These are phyloP conservation scores for Morpho helenor DNA, from an alignment of 2,888 invertebrate species.

Conservation along the genomic window DNA sequence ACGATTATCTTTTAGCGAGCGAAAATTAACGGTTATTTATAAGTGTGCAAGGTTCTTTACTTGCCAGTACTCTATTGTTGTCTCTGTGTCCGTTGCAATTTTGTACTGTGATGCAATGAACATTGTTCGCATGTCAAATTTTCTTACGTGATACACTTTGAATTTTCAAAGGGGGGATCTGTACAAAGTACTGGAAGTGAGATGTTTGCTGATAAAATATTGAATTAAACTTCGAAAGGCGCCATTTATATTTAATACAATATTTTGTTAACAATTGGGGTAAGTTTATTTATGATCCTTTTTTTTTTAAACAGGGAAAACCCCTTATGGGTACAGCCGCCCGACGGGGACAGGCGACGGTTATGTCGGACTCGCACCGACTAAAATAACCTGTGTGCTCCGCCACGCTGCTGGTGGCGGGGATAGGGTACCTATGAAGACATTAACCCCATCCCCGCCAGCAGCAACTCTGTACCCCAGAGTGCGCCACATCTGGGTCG, in stretches of 20 bases:
- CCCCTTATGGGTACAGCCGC: too few species aligned
- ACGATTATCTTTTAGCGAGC: too few species aligned
- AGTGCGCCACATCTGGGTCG: too few species aligned
- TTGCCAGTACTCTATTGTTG: constrained; percentile 1
- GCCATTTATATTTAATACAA: neutral
- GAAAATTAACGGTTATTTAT: neutral
- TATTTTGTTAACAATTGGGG: neutral
- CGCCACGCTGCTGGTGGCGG: too few species aligned
- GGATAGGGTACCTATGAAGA: too few species aligned
- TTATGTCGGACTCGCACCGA: too few species aligned
- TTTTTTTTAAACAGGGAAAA: too few species aligned
- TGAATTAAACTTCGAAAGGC: neutral
- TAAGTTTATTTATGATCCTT: too few species aligned
- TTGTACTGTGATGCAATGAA: neutral
- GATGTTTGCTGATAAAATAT: constrained; percentile 22
- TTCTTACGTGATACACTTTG: constrained; percentile 28
- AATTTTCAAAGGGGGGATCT: constrained; percentile 16
- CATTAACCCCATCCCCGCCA: too few species aligned
- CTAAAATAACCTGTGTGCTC: too few species aligned
- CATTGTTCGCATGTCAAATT: constrained; percentile 29
- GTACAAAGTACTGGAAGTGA: constrained; percentile 6
- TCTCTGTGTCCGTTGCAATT: constrained; percentile 2
- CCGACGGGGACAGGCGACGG: too few species aligned
- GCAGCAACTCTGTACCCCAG: too few species aligned
- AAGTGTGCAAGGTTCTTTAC: constrained; percentile 5